Conservation (phyloP, 2,888 invertebrate genomes). For the Omphaloscelis lunosa region DNA sequence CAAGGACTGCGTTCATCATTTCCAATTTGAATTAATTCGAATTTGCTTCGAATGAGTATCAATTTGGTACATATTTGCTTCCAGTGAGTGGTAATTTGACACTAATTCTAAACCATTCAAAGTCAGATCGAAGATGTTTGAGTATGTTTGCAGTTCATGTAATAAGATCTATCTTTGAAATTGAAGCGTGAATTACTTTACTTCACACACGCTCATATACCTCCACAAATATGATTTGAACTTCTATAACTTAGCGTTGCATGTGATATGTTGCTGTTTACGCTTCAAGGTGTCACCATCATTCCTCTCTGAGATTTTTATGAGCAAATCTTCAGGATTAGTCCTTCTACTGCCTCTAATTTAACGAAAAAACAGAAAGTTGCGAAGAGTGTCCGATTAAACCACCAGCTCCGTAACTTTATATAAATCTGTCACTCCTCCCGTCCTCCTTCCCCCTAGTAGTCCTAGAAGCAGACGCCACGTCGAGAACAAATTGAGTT, state of each 20-base stretch:
- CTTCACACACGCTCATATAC: neutral
- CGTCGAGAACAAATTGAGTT: slow-evolving; percentile 34
- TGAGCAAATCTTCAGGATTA: neutral
- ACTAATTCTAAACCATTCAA: neutral
- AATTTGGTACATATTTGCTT: slow-evolving; percentile 26
- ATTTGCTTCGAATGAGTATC: slow-evolving; percentile 5
- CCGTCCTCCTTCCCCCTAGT: neutral
- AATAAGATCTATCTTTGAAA: neutral
- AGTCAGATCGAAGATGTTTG: too few species aligned
- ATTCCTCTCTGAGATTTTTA: too few species aligned
- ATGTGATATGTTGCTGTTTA: neutral
- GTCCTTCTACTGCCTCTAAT: neutral
- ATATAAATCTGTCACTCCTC: slow-evolving; percentile 1
- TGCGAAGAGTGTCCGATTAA: slow-evolving; percentile 19
- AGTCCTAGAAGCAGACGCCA: neutral
- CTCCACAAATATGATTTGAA: too few species aligned
- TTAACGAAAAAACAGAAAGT: neutral
- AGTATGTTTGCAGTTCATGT: neutral
- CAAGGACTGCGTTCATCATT: neutral
- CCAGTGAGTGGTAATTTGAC: neutral
- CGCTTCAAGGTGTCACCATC: too few species aligned
- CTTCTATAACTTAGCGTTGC: neutral
- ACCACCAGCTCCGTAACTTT: slow-evolving; percentile 23
- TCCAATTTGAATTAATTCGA: slow-evolving; percentile 3
- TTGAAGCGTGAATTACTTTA: neutral